Evolutionary conservation across 2,797 vertebrate species (phyloP), one percentile per base, ranked within the genome.

Genomic region (Varecia variegata): DNA sequence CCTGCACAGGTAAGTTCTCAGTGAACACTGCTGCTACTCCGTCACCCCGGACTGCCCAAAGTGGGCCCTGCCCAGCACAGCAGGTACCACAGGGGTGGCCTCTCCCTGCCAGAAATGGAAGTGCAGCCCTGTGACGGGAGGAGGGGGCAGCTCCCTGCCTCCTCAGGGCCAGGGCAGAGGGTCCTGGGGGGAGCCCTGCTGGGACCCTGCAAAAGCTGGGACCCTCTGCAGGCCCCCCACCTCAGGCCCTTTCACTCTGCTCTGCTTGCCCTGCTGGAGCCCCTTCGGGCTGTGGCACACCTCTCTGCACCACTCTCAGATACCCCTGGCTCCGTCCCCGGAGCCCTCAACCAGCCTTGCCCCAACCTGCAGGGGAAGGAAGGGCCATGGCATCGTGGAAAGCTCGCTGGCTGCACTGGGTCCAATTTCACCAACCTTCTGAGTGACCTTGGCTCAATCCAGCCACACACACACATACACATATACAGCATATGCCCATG

Each of bases 91-190:
- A 0, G 18, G 35, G 25, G 27, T 7, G 2, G 7, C 14, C 56
- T 43, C 81, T 35, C 5, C 56, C 15, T 13, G 35, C 18, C 0
- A 11, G 30, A 50, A 20, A 7, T 3, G 4, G 8, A 3, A 9
- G 4, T 2, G 27, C n/a, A 15, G 67, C 0, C 1, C 35, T 4
- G 7, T 0, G 12, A 1, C 0, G 4, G 18, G 35, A 40, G 11
- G 2, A 2, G 3, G 15, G 20, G 7, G 0, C 32, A 65, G 62
- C 62, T 65, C 62, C 56, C 62, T 9, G 62, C 62, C 62, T 65
- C 32, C 15, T 18, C 15, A 8, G 32, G 32, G 20, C 62, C 12
- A 8, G 25, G 12, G 25, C 3, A 4, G 1, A n/a, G 27, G 3
- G 6, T 14, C 35, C 35, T 13, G 7, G 11, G 74, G 60, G 67